Evolutionary conservation across 2,797 vertebrate species (phyloP).

Genomic region (Scleropages formosus): DNA sequence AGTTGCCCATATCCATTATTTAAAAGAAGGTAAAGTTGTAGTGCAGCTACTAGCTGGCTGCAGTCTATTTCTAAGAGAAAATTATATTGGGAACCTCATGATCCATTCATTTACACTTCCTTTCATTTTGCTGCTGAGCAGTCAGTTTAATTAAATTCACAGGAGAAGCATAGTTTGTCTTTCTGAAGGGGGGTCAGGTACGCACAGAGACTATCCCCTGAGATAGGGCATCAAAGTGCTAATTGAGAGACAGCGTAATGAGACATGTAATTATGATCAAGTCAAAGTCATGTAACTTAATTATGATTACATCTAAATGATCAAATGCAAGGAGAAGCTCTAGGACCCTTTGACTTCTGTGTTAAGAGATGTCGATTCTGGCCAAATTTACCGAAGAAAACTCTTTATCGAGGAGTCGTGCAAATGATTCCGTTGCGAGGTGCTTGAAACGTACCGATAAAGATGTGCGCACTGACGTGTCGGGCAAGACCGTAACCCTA

Average conservation of each 20-base stretch:
- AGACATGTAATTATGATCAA: neutral
- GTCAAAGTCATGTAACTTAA: neutral
- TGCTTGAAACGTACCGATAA: neutral
- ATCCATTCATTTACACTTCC: neutral
- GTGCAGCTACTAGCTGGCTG: neutral
- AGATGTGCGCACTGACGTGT: neutral
- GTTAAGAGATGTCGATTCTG: neutral
- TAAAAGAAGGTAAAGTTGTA: constrained; percentile 4
- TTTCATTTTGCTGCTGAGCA: neutral
- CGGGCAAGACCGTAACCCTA: too few species aligned
- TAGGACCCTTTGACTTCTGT: neutral
- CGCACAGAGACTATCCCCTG: neutral
- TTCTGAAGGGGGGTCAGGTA: constrained; percentile 16
- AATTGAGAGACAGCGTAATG: constrained; percentile 7
- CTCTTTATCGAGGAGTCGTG: neutral
- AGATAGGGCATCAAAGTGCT: neutral
- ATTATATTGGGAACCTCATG: constrained; percentile 1
- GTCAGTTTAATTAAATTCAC: neutral
- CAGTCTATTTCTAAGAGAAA: constrained; percentile 6
- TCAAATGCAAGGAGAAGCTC: neutral
- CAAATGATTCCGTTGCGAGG: neutral
- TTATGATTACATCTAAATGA: neutral
- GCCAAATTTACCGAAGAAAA: neutral
- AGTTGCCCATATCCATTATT: neutral
- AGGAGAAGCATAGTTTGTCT: constrained; percentile 4